Percentiles rank a stretch among this genome's conserved stretches.
Conservation (phyloP, 2,113 vertebrate species). For the Microtus pennsylvanicus region DNA sequence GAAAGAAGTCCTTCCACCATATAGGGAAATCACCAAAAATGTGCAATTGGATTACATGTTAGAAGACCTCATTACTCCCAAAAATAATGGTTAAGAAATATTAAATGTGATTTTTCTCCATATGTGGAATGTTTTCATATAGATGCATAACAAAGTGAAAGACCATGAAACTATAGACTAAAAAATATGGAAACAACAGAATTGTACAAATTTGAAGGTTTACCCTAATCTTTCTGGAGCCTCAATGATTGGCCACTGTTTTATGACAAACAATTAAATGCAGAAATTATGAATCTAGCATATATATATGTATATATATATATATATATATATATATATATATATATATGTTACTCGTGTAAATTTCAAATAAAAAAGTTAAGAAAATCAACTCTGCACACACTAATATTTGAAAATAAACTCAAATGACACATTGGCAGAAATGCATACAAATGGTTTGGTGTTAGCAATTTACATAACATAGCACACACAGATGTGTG, state of each 20-base stretch:
- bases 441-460: background rate
- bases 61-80: background rate
- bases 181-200: background rate
- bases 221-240: background rate
- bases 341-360: background rate
- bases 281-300: background rate
- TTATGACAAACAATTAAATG: background rate
- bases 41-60: constrained; percentile 50
- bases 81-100: constrained; percentile 12
- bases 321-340: background rate
- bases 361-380: background rate
- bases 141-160: background rate
- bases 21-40: constrained; percentile 49
- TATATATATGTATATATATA: no score
- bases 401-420: background rate
- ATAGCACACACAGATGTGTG: no score
- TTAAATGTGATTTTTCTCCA: background rate
- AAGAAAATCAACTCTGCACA: background rate
- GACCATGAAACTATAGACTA: background rate
- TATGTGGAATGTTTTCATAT: background rate
- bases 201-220: background rate
- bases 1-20: background rate
- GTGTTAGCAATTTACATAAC: background rate
- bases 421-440: background rate
- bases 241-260: background rate